These are phyloP conservation scores for Dryoscopus gambensis DNA, from an alignment of 2,113 vertebrate species.

Conservation along the genomic window DNA sequence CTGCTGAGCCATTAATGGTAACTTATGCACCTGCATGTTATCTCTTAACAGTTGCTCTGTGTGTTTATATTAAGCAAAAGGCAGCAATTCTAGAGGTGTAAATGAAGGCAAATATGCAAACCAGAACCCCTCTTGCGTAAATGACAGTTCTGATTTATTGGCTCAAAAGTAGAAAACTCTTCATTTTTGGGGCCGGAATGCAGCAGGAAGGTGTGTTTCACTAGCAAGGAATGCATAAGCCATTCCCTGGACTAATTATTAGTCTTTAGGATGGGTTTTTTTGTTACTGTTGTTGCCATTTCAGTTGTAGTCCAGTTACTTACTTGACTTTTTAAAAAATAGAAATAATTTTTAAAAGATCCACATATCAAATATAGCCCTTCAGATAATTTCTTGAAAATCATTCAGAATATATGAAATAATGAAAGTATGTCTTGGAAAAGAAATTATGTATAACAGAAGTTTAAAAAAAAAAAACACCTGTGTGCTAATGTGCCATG, in stretches of 20 bases:
- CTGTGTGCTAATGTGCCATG: background rate
- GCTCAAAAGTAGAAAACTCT: background rate
- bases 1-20: background rate
- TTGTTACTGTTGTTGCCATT: background rate
- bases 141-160: background rate
- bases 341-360: background rate
- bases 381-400: background rate
- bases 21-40: background rate
- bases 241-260: background rate
- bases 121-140: background rate
- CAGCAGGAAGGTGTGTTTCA: background rate
- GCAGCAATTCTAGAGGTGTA: background rate
- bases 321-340: background rate
- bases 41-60: background rate
- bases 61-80: background rate
- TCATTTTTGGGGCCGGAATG: background rate
- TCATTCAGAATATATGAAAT: background rate
- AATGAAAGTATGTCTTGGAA: background rate
- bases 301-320: background rate
- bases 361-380: background rate
- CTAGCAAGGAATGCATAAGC: background rate
- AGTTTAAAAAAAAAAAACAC: background rate
- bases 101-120: background rate
- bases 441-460: background rate
- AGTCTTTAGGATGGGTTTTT: fast-evolving